Conservation (phyloP, 1,140 invertebrate genomes). For the Paralvinella palmiformis region DNA sequence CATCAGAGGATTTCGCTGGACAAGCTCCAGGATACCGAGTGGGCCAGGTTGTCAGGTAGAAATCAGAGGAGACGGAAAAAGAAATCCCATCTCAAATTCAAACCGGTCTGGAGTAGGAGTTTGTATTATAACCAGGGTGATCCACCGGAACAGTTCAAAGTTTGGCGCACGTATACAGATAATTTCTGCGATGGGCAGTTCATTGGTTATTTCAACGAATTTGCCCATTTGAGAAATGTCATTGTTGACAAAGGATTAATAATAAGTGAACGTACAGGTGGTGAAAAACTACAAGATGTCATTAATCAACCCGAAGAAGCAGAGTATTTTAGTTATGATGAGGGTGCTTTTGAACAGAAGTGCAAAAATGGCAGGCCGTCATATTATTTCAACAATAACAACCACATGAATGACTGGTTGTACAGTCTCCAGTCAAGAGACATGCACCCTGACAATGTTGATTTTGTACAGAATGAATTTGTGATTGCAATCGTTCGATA, state of each 20-base stretch:
- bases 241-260: conserved; percentile 8
- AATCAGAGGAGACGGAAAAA: no score
- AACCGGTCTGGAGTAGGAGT: not conserved
- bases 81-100: no score
- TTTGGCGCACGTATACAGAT: not conserved
- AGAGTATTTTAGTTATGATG: no score
- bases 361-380: conserved; percentile 20
- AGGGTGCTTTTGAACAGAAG: no score
- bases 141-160: conserved; percentile 3
- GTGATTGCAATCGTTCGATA: conserved; percentile 26
- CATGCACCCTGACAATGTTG: not conserved
- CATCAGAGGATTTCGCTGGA: no score
- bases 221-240: conserved; percentile 14
- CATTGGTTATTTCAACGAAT: conserved; percentile 11
- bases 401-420: conserved; percentile 28
- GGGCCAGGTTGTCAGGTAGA: no score
- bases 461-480: conserved; percentile 8
- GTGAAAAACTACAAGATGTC: conserved; percentile 32
- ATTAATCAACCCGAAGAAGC: conserved; percentile 31
- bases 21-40: no score
- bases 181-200: conserved; percentile 11
- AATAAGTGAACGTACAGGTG: conserved; percentile 22
- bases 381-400: conserved; percentile 19
- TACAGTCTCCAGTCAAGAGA: conserved; percentile 12
- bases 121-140: conserved; percentile 3